A percentile compares a stretch with the other conserved stretches of the same genome.
phyloP scores from a whole-genome alignment of 2,888 invertebrate species.

The Agrochola lota region DNA sequence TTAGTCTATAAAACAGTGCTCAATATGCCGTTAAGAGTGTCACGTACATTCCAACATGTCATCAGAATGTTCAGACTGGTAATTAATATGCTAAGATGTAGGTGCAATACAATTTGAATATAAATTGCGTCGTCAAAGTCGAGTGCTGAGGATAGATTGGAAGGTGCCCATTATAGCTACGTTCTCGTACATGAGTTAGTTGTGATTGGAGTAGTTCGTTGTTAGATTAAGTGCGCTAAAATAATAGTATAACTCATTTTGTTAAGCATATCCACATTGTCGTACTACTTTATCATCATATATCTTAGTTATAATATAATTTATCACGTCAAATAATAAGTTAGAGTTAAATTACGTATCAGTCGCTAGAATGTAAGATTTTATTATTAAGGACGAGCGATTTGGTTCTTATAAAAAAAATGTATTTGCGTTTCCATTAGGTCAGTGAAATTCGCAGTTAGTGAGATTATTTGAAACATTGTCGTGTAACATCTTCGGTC shows the following conservation, averaged over 20 bases:
- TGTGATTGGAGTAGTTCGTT: not conserved
- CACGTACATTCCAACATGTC: not conserved
- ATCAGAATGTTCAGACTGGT: constrained; percentile 2
- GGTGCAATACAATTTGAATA: constrained; percentile 35
- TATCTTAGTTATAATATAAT: too few species aligned
- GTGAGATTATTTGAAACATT: too few species aligned
- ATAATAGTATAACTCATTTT: too few species aligned
- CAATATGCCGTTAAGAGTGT: constrained; percentile 2
- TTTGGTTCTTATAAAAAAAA: too few species aligned
- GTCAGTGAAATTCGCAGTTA: too few species aligned
- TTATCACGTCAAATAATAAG: too few species aligned
- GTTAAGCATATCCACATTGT: too few species aligned
- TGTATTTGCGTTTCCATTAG: too few species aligned
- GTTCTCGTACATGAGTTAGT: not conserved
- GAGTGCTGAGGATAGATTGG: constrained; percentile 4
- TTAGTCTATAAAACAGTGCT: constrained; percentile 21
- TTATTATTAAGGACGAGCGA: too few species aligned
- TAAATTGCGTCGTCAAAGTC: constrained; percentile 25
- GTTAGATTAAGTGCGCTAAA: not conserved
- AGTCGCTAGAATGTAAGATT: too few species aligned
- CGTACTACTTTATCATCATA: too few species aligned
- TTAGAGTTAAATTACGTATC: too few species aligned
- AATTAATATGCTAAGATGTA: constrained; percentile 17
- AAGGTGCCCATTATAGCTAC: constrained; percentile 16
- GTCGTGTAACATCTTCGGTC: not conserved